Conservation (phyloP, 2,113 vertebrate species). For the Dascyllus trimaculatus region DNA sequence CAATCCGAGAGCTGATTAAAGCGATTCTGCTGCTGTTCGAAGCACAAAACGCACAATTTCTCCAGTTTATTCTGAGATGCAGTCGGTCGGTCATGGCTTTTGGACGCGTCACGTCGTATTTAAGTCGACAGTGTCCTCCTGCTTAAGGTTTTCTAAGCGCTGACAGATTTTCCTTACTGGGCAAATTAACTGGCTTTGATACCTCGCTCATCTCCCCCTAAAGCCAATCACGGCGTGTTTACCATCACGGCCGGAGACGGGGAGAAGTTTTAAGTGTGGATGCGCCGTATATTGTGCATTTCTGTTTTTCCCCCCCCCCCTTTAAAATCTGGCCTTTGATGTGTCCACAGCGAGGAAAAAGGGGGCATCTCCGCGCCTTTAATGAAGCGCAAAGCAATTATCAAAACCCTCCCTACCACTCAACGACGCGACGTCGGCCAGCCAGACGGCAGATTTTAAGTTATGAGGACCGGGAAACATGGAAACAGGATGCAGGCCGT, state of each 20-base stretch:
- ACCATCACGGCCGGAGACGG: slow-evolving; percentile 43
- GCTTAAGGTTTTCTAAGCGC: slow-evolving; percentile 51
- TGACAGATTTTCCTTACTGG: slow-evolving; percentile 66
- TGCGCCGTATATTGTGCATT: neutral
- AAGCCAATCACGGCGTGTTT: slow-evolving; percentile 78
- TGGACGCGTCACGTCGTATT: slow-evolving; percentile 61
- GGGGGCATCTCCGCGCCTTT: slow-evolving; percentile 50
- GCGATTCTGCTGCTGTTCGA: slow-evolving; percentile 52
- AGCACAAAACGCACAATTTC: slow-evolving; percentile 58
- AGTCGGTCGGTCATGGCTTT: slow-evolving; percentile 65
- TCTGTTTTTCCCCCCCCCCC: neutral
- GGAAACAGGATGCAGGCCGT: slow-evolving; percentile 24
- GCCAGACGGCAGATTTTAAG: slow-evolving; percentile 8
- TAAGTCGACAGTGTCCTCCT: slow-evolving; percentile 70
- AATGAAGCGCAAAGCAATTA: slow-evolving; percentile 70
- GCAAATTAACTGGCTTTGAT: slow-evolving; percentile 81
- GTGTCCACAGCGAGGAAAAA: neutral
- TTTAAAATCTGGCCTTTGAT: slow-evolving; percentile 63
- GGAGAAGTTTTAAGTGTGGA: slow-evolving; percentile 41
- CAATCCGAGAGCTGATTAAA: slow-evolving; percentile 65
- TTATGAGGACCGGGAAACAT: slow-evolving; percentile 38
- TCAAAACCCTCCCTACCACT: slow-evolving; percentile 50
- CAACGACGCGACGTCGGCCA: slow-evolving; percentile 33
- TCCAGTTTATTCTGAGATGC: slow-evolving; percentile 49
- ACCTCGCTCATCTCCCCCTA: slow-evolving; percentile 64